Conservation (phyloP, 2,888 invertebrate species). For the Pandemis corylana region DNA sequence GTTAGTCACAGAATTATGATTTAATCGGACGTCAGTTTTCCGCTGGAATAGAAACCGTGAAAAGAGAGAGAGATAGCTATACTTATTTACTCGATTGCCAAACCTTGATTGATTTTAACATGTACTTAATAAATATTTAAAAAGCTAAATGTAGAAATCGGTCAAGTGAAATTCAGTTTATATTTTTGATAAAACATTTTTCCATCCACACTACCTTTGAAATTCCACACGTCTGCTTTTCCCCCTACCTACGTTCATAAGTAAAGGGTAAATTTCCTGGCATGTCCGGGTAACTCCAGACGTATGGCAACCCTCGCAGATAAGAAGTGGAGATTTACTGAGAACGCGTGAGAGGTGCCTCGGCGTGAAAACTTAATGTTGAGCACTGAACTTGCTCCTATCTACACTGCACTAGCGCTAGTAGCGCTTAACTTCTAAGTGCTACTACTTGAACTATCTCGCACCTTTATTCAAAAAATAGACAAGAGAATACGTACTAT, state of each 20-base stretch:
- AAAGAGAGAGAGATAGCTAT: too few relatives aligned
- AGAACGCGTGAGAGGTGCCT: conserved; percentile 52
- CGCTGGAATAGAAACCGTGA: too few relatives aligned
- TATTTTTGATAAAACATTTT: background rate
- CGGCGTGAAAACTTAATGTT: conserved; percentile 70
- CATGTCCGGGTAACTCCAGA: background rate
- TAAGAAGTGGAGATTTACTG: conserved; percentile 53
- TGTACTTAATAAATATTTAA: too few relatives aligned
- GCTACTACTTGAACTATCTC: conserved; percentile 31
- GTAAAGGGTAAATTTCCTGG: background rate
- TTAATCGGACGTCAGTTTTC: too few relatives aligned
- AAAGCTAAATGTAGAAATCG: background rate
- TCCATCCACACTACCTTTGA: background rate
- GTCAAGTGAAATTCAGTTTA: background rate
- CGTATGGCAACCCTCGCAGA: conserved; percentile 12
- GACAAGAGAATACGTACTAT: too few relatives aligned
- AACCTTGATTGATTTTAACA: too few relatives aligned
- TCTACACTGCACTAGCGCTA: conserved; percentile 30
- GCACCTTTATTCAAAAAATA: background rate
- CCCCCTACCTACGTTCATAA: background rate
- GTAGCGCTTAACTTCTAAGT: conserved; percentile 47
- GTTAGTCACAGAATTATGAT: too few relatives aligned
- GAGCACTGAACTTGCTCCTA: conserved; percentile 66
- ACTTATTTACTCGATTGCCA: too few relatives aligned
- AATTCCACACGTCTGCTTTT: background rate